Percentiles rank a stretch among this genome's conserved stretches.
phyloP scores from a whole-genome alignment of 2,888 invertebrate genomes.

The Agonopterix arenella region DNA sequence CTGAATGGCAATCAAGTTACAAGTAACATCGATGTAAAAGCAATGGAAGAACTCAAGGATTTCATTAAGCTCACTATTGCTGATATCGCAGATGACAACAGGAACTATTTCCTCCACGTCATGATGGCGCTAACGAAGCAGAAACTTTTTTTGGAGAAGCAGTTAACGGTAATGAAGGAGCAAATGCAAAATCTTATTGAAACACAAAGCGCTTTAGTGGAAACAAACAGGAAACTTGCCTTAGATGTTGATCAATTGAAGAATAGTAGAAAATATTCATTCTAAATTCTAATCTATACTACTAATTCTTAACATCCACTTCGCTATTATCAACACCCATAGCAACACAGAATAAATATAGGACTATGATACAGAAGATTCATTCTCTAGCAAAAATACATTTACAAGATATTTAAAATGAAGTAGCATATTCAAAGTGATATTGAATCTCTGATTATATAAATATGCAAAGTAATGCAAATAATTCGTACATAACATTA shows the following conservation, averaged over 20 bases:
- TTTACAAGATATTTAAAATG: too few species aligned
- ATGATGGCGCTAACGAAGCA: slow-evolving; percentile 71
- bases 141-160: slow-evolving; percentile 63
- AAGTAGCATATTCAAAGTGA: too few species aligned
- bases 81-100: slow-evolving; percentile 60
- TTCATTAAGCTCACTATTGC: slow-evolving; percentile 52
- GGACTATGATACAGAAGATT: too few species aligned
- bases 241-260: slow-evolving; percentile 67
- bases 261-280: slow-evolving; percentile 9
- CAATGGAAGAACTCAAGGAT: slow-evolving; percentile 58
- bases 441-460: too few species aligned
- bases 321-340: too few species aligned
- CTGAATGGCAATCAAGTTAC: slow-evolving; percentile 19
- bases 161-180: slow-evolving; percentile 44
- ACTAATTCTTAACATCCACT: too few species aligned
- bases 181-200: slow-evolving; percentile 49
- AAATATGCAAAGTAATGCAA: too few species aligned
- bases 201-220: slow-evolving; percentile 59
- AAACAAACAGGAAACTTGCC: slow-evolving; percentile 66
- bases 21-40: slow-evolving; percentile 30
- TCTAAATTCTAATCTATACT: too few species aligned
- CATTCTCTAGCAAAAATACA: too few species aligned
- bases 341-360: too few species aligned
- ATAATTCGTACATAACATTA: too few species aligned
- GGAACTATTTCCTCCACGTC: slow-evolving; percentile 62